phyloP scores from a whole-genome alignment of 2,888 invertebrate species.

The Eueremaeus valkanovi region DNA sequence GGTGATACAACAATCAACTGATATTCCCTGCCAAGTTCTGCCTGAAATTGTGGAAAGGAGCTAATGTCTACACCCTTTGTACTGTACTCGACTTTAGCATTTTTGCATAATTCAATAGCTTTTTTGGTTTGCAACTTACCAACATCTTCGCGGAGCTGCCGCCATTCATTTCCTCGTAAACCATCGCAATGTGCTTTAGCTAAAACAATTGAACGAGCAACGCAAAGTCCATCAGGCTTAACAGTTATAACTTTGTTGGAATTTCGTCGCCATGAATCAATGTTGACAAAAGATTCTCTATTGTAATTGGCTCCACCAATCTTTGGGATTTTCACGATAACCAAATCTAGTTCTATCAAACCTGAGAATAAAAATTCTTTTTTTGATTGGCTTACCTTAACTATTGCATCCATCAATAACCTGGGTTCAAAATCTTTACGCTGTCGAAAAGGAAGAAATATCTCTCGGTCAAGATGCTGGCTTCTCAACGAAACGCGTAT shows the following conservation, averaged over 20 bases:
- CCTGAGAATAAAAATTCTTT: constrained; percentile 20
- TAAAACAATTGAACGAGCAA: not conserved
- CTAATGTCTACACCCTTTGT: not conserved
- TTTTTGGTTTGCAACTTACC: not conserved
- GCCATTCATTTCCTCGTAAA: not conserved
- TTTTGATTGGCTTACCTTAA: not conserved
- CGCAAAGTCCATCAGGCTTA: not conserved
- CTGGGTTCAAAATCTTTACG: not conserved
- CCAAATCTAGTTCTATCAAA: not conserved
- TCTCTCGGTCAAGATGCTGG: not conserved
- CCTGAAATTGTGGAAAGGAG: not conserved
- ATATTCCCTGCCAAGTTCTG: not conserved
- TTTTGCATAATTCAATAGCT: not conserved
- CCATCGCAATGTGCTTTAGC: not conserved
- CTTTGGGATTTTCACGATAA: not conserved
- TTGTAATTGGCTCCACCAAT: not conserved
- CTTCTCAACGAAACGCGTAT: not conserved
- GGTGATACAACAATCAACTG: not conserved
- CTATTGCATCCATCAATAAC: not conserved
- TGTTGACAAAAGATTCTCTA: no score
- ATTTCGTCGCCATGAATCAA: not conserved
- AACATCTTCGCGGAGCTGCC: not conserved
- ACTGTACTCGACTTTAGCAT: not conserved
- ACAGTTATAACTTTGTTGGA: not conserved
- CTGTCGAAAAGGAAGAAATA: not conserved